phyloP scores from a whole-genome alignment of 1,140 invertebrate genomes.

The Sycophaga agraensis region DNA sequence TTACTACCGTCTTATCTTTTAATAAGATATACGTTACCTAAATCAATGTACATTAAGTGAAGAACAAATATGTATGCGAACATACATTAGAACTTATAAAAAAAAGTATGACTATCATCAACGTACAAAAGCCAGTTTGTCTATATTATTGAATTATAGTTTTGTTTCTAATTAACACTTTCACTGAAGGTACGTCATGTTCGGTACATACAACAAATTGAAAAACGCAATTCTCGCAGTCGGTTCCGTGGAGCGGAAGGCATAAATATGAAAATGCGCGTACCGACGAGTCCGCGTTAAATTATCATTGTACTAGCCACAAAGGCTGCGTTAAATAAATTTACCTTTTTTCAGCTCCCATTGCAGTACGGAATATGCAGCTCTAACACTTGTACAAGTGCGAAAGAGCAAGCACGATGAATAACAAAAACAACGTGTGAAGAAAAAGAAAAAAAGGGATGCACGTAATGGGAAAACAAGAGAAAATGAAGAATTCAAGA shows the following conservation, averaged over 20 bases:
- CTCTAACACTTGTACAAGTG: not conserved
- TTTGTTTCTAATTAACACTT: slow-evolving; percentile 15
- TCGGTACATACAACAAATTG: slow-evolving; percentile 28
- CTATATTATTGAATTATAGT: slow-evolving; percentile 1
- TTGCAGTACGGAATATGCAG: slow-evolving; percentile 10
- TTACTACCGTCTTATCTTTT: too few relatives aligned
- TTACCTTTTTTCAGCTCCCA: slow-evolving; percentile 13
- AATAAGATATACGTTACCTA: too few relatives aligned
- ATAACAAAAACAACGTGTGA: not conserved
- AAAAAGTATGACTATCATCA: too few relatives aligned
- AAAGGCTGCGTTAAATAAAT: slow-evolving; percentile 34
- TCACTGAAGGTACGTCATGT: not conserved
- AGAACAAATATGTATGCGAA: not conserved
- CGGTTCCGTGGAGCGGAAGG: slow-evolving; percentile 23
- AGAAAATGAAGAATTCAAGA: too few relatives aligned
- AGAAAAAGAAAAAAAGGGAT: not conserved
- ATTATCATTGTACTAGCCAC: slow-evolving; percentile 20
- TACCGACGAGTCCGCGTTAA: slow-evolving; percentile 5
- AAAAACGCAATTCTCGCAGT: slow-evolving; percentile 33
- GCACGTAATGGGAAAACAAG: not conserved
- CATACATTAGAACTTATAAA: too few relatives aligned
- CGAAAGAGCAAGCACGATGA: not conserved
- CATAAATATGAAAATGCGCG: slow-evolving; percentile 32
- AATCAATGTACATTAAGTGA: not conserved
- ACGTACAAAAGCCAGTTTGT: not conserved